phyloP scores from a whole-genome alignment of 2,113 vertebrate species.

The Oophaga pumilio region DNA sequence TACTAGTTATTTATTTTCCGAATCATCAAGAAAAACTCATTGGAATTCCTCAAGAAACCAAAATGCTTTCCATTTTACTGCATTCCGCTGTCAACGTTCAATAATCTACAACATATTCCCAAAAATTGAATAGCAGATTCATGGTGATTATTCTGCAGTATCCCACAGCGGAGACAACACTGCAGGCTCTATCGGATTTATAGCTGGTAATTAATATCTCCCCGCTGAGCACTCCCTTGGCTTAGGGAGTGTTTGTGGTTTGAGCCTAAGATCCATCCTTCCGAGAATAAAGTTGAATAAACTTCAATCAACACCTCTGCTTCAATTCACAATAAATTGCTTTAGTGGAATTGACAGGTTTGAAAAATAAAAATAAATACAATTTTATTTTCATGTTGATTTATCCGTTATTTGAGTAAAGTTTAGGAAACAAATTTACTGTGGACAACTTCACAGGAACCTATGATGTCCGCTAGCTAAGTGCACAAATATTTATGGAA shows the following conservation, averaged over 20 bases:
- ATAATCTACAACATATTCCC: constrained; percentile 58
- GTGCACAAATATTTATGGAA: background rate
- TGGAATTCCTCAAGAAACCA: constrained; percentile 57
- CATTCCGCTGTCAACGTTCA: constrained; percentile 55
- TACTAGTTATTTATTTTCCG: constrained; percentile 57
- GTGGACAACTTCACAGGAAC: background rate
- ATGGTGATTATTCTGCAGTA: constrained; percentile 59
- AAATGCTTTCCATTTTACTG: constrained; percentile 57
- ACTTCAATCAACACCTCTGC: constrained; percentile 29
- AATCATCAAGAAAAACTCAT: constrained; percentile 58
- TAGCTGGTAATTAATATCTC: constrained; percentile 57
- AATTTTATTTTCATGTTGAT: background rate
- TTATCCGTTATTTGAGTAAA: background rate
- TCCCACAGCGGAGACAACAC: constrained; percentile 54
- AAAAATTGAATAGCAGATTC: constrained; percentile 59
- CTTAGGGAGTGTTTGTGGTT: constrained; percentile 45
- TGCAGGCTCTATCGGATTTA: constrained; percentile 53
- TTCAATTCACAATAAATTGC: constrained; percentile 5
- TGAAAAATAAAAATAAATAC: background rate
- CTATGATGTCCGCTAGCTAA: background rate
- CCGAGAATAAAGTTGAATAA: constrained; percentile 44
- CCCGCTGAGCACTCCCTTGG: constrained; percentile 50
- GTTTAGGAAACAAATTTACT: background rate
- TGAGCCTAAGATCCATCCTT: constrained; percentile 30
- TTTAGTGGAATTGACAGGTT: constrained; percentile 8